These are phyloP conservation scores for Dinocampus coccinellae DNA, from an alignment of 2,888 invertebrate species.

Conservation along the genomic window DNA sequence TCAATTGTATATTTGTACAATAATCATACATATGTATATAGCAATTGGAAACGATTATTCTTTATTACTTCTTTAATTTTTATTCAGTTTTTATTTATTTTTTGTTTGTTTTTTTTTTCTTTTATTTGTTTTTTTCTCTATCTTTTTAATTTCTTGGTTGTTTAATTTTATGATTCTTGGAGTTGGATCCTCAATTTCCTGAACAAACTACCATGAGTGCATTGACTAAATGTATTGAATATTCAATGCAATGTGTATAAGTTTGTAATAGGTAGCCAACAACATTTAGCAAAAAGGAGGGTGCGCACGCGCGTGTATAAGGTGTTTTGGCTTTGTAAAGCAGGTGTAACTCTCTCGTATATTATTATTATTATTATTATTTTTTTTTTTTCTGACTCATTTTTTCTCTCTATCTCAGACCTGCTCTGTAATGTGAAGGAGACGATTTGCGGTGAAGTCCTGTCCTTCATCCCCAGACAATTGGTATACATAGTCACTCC, in stretches of 20 bases:
- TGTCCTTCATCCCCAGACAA: conserved; percentile 49
- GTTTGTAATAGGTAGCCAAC: conserved; percentile 27
- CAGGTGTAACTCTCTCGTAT: conserved; percentile 56
- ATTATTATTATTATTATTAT: too few species aligned
- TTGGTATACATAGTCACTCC: conserved; percentile 57
- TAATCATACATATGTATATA: neutral
- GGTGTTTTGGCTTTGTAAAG: conserved; percentile 49
- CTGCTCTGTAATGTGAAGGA: neutral
- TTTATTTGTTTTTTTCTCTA: too few species aligned
- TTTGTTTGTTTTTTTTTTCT: neutral
- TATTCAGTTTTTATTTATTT: too few species aligned
- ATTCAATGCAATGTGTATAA: conserved; percentile 45
- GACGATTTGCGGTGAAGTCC: conserved; percentile 31
- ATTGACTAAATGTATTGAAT: conserved; percentile 43
- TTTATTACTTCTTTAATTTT: conserved; percentile 21
- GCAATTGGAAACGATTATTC: conserved; percentile 22
- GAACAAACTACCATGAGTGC: conserved; percentile 40
- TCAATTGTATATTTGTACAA: neutral
- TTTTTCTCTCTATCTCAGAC: conserved; percentile 40
- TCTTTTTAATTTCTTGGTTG: too few species aligned
- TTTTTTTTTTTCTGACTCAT: neutral
- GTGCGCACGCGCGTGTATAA: conserved; percentile 37
- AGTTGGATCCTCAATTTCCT: conserved; percentile 31
- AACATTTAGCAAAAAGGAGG: conserved; percentile 38
- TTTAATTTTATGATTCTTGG: conserved; percentile 2